Evolutionary conservation across 2,797 vertebrate genomes (phyloP).

Genomic region (Cuniculus paca): DNA sequence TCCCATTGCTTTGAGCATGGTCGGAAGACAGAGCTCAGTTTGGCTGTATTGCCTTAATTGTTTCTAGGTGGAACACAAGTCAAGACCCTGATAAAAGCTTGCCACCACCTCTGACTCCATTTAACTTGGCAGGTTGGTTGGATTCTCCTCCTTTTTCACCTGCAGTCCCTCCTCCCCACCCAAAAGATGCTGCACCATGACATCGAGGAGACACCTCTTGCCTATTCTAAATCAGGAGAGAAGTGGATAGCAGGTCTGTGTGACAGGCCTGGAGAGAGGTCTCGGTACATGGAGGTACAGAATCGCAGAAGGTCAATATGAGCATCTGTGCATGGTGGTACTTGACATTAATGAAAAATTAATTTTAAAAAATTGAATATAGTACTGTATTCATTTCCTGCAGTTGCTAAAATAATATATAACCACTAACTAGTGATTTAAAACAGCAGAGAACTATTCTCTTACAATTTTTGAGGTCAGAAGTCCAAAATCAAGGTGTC

Average conservation of each 20-base stretch:
- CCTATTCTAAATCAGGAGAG: not conserved
- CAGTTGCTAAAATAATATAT: not conserved
- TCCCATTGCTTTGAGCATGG: not conserved
- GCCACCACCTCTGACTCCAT: not conserved
- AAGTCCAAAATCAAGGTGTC: not conserved
- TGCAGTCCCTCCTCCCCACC: not conserved
- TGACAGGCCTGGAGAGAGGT: not conserved
- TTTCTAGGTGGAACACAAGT: not conserved
- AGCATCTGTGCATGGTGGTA: not conserved
- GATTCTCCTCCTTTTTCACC: not conserved
- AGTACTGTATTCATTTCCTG: not conserved
- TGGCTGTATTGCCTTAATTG: not conserved
- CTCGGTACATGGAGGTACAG: not conserved
- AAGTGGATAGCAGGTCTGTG: not conserved
- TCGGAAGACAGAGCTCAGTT: not conserved
- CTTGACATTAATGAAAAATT: constrained; percentile 39
- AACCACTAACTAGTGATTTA: not conserved
- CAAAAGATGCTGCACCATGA: not conserved
- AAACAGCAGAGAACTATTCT: not conserved
- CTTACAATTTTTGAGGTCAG: not conserved
- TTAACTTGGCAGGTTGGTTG: not conserved
- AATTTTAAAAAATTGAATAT: not conserved
- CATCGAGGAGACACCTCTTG: not conserved
- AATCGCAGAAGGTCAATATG: not conserved
- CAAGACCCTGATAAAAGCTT: no score